Conservation (phyloP, 2,888 invertebrate species). For the Mimas tiliae region DNA sequence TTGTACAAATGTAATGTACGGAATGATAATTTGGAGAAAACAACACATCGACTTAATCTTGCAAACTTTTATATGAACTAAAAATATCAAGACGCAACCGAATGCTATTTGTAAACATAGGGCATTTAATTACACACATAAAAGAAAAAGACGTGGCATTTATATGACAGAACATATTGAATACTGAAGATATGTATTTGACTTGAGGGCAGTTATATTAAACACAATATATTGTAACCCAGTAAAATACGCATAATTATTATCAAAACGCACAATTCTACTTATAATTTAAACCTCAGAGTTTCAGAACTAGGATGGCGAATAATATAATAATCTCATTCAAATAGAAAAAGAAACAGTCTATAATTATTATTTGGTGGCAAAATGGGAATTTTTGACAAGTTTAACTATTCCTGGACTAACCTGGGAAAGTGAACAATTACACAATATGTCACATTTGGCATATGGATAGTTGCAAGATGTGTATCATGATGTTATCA, state of each 20-base stretch:
- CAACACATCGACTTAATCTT: constrained; percentile 31
- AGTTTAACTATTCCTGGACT: not conserved
- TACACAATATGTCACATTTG: not conserved
- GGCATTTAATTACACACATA: not conserved
- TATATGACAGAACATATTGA: constrained; percentile 16
- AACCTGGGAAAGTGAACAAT: not conserved
- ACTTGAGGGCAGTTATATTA: constrained; percentile 13
- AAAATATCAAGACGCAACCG: constrained; percentile 20
- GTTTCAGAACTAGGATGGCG: constrained; percentile 14
- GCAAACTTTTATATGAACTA: constrained; percentile 21
- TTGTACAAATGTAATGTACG: constrained; percentile 61
- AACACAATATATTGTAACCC: constrained; percentile 3
- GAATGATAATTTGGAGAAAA: constrained; percentile 56
- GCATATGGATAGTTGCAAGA: not conserved
- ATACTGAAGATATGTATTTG: constrained; percentile 24
- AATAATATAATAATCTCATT: constrained; percentile 27
- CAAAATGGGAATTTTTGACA: not conserved
- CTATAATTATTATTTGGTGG: not conserved
- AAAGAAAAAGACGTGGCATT: not conserved
- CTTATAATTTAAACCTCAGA: constrained; percentile 30
- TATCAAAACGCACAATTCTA: constrained; percentile 31
- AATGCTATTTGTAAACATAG: constrained; percentile 2
- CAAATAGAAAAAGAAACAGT: constrained; percentile 22
- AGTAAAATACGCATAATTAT: constrained; percentile 25
- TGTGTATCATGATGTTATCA: too few species aligned